Evolutionary conservation across 2,888 invertebrate genomes (phyloP).

Genomic region (Apamea epomidion): DNA sequence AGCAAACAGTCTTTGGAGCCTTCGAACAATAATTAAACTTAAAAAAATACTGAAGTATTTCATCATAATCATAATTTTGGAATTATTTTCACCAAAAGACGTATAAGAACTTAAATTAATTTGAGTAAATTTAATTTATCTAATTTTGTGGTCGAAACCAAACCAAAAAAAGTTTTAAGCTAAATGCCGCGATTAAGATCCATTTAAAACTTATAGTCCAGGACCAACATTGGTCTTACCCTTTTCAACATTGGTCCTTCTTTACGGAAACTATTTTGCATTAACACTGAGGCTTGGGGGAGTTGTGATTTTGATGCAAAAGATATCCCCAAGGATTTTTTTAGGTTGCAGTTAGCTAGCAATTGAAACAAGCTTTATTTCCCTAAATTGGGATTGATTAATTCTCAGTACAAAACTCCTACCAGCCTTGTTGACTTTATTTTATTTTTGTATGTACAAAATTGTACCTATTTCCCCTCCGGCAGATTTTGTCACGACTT

Average conservation of each 20-base stretch:
- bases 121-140: conserved; percentile 22
- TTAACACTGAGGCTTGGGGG: not conserved
- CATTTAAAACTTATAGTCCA: not conserved
- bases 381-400: no score
- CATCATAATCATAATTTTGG: not conserved
- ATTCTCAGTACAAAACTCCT: not conserved
- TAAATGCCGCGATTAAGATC: not conserved
- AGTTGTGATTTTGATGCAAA: not conserved
- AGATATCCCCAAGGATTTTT: not conserved
- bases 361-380: not conserved
- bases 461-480: not conserved
- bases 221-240: not conserved
- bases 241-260: not conserved
- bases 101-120: conserved; percentile 9
- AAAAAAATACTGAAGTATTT: not conserved
- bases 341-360: not conserved
- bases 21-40: conserved; percentile 19
- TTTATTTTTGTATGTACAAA: not conserved
- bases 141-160: not conserved
- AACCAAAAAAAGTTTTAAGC: conserved; percentile 1
- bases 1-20: conserved; percentile 47
- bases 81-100: not conserved
- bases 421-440: not conserved
- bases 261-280: not conserved
- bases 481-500: not conserved